Base-by-base conservation (phyloP, 2,888 invertebrate species). In the Calephelis perditalis region DNA sequence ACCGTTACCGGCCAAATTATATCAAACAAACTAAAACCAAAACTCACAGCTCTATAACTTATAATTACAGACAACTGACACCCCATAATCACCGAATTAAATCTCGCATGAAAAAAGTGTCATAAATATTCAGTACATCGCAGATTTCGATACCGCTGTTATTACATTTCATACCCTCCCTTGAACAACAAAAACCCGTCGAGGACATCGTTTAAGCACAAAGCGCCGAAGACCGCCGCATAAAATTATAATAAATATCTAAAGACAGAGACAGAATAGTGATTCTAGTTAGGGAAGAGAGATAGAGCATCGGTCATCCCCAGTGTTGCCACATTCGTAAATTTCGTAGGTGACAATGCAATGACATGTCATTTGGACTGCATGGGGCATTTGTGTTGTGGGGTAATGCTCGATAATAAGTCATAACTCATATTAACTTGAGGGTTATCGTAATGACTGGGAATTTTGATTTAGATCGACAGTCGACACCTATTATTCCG, bases 231-330 rank as follows among this genome's bases (percentile, higher is more conserved):
- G 60, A 56, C 73, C 82, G 80, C 79, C 79, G 88, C 84, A 89
- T 89, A 88, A 88, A 86, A 89, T 89, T 87, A 89, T 86, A 86
- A 89, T 89, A 89, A 88, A 89, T 86, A 86, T 81, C 76, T 65
- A 75, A 79, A 81, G 73, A 62, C 77, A 71, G 78, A 79, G 52
- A 58, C 65, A 58, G 47, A 62, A 63, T 61, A 65, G 60, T 59
- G 46, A 64, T 62, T 57, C 55, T 56, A 12, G 58, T 15, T 37
- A 62, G 11, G 62, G 9, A 64, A 62, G 46, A 63, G 61, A 65
- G 65, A 68, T 62, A 64, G 65, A 61, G 46, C 60, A 65, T 62
- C 63, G 69, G 81, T 77, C 80, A 77, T 73, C 75, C 72, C 73
- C 55, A 70, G 70, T 73, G 76, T 79, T 76, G 77, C 78, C 78